A percentile compares a stretch with the other conserved stretches of the same genome.
These are phyloP conservation scores for Syngnathus floridae DNA, from an alignment of 2,113 vertebrate species.

Conservation along the genomic window DNA sequence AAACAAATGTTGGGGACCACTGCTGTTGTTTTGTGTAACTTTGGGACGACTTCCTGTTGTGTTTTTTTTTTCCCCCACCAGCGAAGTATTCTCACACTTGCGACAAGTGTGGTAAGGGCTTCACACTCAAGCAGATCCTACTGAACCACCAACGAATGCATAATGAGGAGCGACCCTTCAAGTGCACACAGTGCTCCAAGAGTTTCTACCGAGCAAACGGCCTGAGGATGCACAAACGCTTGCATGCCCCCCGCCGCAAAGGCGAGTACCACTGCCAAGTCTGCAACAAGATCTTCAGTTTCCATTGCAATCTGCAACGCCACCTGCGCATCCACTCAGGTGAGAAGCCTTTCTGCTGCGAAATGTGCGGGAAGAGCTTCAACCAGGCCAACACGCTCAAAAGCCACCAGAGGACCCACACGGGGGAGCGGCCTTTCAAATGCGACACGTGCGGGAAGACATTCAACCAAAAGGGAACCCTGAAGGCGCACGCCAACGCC, in stretches of 20 bases:
- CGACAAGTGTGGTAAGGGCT: slow-evolving; percentile 60
- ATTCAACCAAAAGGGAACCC: slow-evolving; percentile 55
- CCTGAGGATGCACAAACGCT: slow-evolving; percentile 61
- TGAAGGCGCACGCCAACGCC: slow-evolving; percentile 46
- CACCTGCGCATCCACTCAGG: slow-evolving; percentile 74
- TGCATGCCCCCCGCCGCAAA: slow-evolving; percentile 5
- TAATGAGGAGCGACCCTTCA: slow-evolving; percentile 47
- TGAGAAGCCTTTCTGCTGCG: slow-evolving; percentile 63
- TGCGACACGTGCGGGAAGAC: slow-evolving; percentile 61
- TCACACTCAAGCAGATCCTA: slow-evolving; percentile 59
- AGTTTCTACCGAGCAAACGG: slow-evolving; percentile 61
- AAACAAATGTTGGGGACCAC: no score
- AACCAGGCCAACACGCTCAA: slow-evolving; percentile 63
- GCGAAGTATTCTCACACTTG: slow-evolving; percentile 63
- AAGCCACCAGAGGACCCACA: slow-evolving; percentile 58
- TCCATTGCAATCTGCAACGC: slow-evolving; percentile 66
- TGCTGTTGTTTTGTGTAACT: not conserved
- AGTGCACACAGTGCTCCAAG: slow-evolving; percentile 65
- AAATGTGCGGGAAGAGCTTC: slow-evolving; percentile 63
- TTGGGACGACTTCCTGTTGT: not conserved
- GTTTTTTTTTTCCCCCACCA: slow-evolving; percentile 4
- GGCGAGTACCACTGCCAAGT: slow-evolving; percentile 46
- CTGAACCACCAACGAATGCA: slow-evolving; percentile 57
- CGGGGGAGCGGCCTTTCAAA: slow-evolving; percentile 56
- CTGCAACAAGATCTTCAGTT: slow-evolving; percentile 65